A percentile compares a stretch with the other conserved stretches of the same genome.
Conservation (phyloP, 2,113 vertebrate species). For the Oncorhynchus tshawytscha region DNA sequence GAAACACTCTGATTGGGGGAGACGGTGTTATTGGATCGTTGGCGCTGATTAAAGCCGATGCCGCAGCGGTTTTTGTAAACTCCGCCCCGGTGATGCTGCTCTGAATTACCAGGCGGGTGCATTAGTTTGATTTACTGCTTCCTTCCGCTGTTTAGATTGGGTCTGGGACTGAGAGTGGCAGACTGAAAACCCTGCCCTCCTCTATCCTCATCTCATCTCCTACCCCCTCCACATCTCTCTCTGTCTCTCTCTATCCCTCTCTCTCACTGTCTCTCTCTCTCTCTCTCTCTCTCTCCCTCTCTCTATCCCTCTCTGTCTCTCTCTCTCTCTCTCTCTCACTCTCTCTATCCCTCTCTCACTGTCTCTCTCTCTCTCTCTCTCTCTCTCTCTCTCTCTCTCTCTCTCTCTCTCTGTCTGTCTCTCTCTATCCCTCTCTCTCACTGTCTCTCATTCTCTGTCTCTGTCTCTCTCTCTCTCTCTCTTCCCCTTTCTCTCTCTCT, state of each 20-base stretch:
- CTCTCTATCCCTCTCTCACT: too few species aligned
- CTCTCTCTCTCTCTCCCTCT: constrained; percentile 17
- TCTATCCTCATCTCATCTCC: neutral
- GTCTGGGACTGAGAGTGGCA: constrained; percentile 47
- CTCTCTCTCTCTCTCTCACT: neutral
- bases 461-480: constrained; percentile 42
- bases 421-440: too few species aligned
- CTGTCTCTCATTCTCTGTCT: too few species aligned
- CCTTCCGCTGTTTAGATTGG: constrained; percentile 76
- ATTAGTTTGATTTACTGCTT: constrained; percentile 81
- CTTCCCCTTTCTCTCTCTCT: too few species aligned
- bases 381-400: too few species aligned
- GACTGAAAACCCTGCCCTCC: constrained; percentile 35
- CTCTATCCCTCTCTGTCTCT: neutral
- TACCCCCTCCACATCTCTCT: neutral
- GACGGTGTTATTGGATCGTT: constrained; percentile 68
- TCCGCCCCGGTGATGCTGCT: constrained; percentile 71
- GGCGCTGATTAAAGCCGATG: constrained; percentile 74
- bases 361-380: too few species aligned
- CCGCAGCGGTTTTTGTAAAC: constrained; percentile 62
- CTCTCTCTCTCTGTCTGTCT: too few species aligned
- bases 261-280: constrained; percentile 53
- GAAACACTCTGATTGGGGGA: constrained; percentile 74
- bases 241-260: constrained; percentile 26
- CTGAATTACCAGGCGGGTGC: constrained; percentile 72